Conservation (phyloP, 2,113 vertebrate genomes). For the Mus pahari region DNA sequence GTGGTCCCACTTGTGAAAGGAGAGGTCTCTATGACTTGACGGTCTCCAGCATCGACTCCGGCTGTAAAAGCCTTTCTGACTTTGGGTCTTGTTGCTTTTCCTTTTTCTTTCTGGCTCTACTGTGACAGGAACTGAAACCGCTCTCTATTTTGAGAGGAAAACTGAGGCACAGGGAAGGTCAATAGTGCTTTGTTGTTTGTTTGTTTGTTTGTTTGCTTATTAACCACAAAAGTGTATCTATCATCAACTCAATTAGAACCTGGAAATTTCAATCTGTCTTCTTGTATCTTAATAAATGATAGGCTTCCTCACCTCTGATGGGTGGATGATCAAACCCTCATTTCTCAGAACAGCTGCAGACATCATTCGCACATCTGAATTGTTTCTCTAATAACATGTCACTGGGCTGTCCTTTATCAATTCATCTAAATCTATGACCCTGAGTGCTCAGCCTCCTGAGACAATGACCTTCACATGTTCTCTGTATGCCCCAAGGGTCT, state of each 20-base stretch:
- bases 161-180: background rate
- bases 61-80: background rate
- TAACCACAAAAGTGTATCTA: background rate
- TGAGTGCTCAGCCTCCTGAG: background rate
- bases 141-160: constrained; percentile 7
- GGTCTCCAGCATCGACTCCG: background rate
- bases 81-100: background rate
- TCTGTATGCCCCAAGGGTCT: background rate
- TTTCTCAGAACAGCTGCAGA: constrained; percentile 52
- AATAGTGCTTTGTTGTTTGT: background rate
- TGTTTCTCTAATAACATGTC: constrained; percentile 60
- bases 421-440: constrained; percentile 40
- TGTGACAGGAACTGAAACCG: background rate
- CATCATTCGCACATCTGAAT: background rate
- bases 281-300: constrained; percentile 10
- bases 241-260: background rate
- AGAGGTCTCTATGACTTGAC: background rate
- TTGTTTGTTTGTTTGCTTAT: background rate
- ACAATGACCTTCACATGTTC: constrained; percentile 19
- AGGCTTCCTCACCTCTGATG: background rate
- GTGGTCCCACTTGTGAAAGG: background rate
- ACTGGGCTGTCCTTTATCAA: constrained; percentile 8
- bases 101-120: background rate
- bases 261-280: background rate
- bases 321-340: background rate